Evolutionary conservation across 2,888 invertebrate genomes (phyloP).

Genomic region (Aphidoletes aphidimyza): DNA sequence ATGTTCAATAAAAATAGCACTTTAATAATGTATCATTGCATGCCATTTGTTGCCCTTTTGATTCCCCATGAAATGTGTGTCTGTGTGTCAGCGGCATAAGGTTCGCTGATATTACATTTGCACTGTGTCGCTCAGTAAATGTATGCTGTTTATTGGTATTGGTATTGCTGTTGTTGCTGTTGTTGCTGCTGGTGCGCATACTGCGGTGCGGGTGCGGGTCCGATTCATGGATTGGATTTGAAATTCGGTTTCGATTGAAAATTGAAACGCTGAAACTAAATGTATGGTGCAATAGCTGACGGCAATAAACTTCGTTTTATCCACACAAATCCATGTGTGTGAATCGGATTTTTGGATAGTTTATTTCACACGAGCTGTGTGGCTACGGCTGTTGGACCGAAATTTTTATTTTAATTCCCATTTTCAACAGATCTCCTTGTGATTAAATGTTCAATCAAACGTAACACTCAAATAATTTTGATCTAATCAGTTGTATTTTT

Average conservation of each 20-base stretch:
- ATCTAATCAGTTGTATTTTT: slow-evolving; percentile 43
- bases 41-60: slow-evolving; percentile 53
- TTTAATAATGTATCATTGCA: slow-evolving; percentile 44
- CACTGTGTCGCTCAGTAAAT: neutral
- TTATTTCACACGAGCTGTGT: neutral
- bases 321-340: neutral
- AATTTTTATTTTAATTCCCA: slow-evolving; percentile 50
- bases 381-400: slow-evolving; percentile 32
- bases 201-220: neutral
- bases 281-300: slow-evolving; percentile 50
- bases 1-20: slow-evolving; percentile 35
- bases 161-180: neutral
- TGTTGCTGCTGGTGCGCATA: neutral
- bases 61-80: slow-evolving; percentile 51
- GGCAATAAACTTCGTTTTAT: slow-evolving; percentile 35
- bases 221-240: slow-evolving; percentile 8
- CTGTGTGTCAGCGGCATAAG: neutral
- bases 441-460: slow-evolving; percentile 25
- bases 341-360: neutral
- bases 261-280: slow-evolving; percentile 15
- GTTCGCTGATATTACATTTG: neutral
- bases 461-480: slow-evolving; percentile 20
- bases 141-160: neutral
- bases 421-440: slow-evolving; percentile 48
- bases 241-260: neutral